These are phyloP conservation scores for Drosophila lacteicornis DNA, from an alignment of 1,140 invertebrate genomes.

Conservation along the genomic window DNA sequence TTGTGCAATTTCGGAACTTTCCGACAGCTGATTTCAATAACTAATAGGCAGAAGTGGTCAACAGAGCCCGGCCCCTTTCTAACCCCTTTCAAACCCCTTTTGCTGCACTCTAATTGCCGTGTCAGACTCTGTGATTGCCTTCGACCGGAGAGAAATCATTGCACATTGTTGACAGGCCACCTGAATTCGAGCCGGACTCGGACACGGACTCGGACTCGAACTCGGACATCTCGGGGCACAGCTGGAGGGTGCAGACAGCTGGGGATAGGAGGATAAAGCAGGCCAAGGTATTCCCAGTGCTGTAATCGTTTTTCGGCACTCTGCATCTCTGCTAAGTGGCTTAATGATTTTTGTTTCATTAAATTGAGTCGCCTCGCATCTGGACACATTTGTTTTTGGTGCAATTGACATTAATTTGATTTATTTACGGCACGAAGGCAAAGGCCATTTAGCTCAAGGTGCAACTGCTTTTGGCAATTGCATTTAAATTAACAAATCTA, in stretches of 20 bases:
- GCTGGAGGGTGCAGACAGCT: constrained; percentile 33
- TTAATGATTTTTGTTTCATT: constrained; percentile 79
- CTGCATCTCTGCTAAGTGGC: constrained; percentile 61
- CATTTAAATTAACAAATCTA: constrained; percentile 75
- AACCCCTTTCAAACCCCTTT: constrained; percentile 20
- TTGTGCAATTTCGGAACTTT: constrained; percentile 74
- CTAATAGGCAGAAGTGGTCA: constrained; percentile 76
- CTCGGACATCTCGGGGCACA: constrained; percentile 16
- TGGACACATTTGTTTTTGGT: constrained; percentile 40
- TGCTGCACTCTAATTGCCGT: constrained; percentile 76
- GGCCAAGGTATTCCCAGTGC: constrained; percentile 16
- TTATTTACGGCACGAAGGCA: constrained; percentile 66
- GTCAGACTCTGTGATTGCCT: constrained; percentile 74
- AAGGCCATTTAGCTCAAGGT: constrained; percentile 54
- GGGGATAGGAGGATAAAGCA: constrained; percentile 7
- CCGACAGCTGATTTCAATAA: constrained; percentile 82
- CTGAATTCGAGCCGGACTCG: constrained; percentile 29
- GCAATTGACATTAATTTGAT: constrained; percentile 80
- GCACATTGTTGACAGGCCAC: constrained; percentile 65
- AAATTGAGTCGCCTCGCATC: constrained; percentile 49
- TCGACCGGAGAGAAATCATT: constrained; percentile 54
- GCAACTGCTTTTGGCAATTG: constrained; percentile 55
- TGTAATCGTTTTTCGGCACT: constrained; percentile 46
- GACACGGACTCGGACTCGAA: constrained; percentile 11
- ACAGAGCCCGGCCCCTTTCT: not conserved